Percentiles rank a stretch among this genome's conserved stretches.
Conservation (phyloP, 1,140 invertebrate genomes). For the Calosoma granatense region DNA sequence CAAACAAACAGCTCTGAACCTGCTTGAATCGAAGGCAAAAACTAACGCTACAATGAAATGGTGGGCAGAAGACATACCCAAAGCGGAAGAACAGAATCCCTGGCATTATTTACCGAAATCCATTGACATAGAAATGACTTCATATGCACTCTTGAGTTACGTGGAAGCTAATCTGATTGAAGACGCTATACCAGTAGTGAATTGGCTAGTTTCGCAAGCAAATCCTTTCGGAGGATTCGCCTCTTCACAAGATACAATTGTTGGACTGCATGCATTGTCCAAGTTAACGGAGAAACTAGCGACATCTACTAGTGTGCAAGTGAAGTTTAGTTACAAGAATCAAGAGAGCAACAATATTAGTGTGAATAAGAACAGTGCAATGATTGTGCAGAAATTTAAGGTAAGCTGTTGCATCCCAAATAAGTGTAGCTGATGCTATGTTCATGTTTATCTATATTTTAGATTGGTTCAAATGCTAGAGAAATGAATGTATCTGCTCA, state of each 20-base stretch:
- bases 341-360: constrained; percentile 25
- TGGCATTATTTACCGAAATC: constrained; percentile 46
- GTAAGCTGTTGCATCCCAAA: constrained; percentile 20
- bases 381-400: constrained; percentile 37
- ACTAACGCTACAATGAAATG: constrained; percentile 39
- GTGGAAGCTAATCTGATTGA: constrained; percentile 46
- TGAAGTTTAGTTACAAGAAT: constrained; percentile 29
- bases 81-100: constrained; percentile 37
- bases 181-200: constrained; percentile 44
- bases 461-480: constrained; percentile 25
- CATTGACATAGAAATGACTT: constrained; percentile 65
- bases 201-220: constrained; percentile 63
- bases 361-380: constrained; percentile 34
- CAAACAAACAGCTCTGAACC: constrained; percentile 53
- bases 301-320: constrained; percentile 27
- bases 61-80: constrained; percentile 37
- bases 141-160: constrained; percentile 58
- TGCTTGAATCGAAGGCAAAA: constrained; percentile 47
- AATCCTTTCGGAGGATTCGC: constrained; percentile 69
- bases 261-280: constrained; percentile 53
- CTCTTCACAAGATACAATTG: constrained; percentile 59
- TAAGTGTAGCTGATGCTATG: background rate
- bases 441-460: constrained; percentile 11
- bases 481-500: constrained; percentile 44
- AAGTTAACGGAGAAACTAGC: constrained; percentile 40